phyloP scores from a whole-genome alignment of 2,113 vertebrate species.

The Carassius gibelio region DNA sequence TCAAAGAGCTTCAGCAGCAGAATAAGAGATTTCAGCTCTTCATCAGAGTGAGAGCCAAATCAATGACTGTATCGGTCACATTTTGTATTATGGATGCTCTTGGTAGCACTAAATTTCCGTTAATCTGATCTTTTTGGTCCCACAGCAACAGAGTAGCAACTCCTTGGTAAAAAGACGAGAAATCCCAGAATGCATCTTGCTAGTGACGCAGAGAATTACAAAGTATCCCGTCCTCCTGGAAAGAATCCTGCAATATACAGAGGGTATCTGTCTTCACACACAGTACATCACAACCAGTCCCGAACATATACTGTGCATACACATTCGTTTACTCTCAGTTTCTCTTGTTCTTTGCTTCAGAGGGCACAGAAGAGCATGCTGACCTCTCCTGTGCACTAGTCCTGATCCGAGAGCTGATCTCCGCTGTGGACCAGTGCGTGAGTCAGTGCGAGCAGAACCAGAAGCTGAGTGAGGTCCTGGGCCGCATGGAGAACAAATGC shows the following conservation, averaged over 20 bases:
- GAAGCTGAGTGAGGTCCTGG: slow-evolving; percentile 84
- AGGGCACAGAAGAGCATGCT: slow-evolving; percentile 84
- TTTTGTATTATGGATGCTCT: background rate
- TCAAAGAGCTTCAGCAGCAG: slow-evolving; percentile 92
- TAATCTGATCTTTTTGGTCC: background rate
- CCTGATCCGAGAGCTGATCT: slow-evolving; percentile 86
- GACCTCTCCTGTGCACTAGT: slow-evolving; percentile 82
- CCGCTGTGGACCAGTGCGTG: slow-evolving; percentile 87
- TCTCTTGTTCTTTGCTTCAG: slow-evolving; percentile 65
- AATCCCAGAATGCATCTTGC: slow-evolving; percentile 93
- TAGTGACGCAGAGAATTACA: slow-evolving; percentile 82
- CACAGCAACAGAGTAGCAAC: slow-evolving; percentile 90
- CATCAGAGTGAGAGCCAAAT: slow-evolving; percentile 83
- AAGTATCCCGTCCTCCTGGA: slow-evolving; percentile 96
- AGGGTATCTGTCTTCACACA: slow-evolving; percentile 75
- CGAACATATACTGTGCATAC: too few relatives aligned
- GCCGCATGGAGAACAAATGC: slow-evolving; percentile 91
- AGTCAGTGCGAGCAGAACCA: slow-evolving; percentile 88
- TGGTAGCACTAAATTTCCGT: background rate
- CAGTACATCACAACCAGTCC: background rate
- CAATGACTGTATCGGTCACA: background rate
- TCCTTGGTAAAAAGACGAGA: slow-evolving; percentile 87
- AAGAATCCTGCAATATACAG: slow-evolving; percentile 88
- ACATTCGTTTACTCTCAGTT: background rate
- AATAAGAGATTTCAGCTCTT: slow-evolving; percentile 96